Evolutionary conservation across 2,888 invertebrate genomes (phyloP).

Genomic region (Rhabditoides inermis): DNA sequence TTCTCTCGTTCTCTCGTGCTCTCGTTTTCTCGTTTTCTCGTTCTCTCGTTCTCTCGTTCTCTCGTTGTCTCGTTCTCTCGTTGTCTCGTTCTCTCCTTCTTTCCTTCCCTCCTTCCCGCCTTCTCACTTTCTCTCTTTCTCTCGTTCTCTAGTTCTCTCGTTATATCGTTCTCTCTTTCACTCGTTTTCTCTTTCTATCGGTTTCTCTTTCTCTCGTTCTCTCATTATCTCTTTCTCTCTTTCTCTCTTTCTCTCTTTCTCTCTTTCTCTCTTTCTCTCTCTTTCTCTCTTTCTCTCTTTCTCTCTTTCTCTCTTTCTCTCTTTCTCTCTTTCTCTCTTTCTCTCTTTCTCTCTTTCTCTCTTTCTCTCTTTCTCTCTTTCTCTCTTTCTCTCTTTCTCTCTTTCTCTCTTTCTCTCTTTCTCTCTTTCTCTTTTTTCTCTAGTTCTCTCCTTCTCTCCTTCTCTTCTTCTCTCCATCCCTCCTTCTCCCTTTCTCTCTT

Average conservation of each 20-base stretch:
- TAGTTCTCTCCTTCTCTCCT: conserved; percentile 3
- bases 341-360: conserved; percentile 7
- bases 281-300: not conserved
- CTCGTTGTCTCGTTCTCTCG: too few relatives aligned
- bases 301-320: not conserved
- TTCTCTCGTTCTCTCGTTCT: too few relatives aligned
- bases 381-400: conserved; percentile 2
- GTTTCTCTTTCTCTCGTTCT: too few relatives aligned
- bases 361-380: not conserved
- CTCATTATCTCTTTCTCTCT: not conserved
- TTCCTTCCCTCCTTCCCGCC: too few relatives aligned
- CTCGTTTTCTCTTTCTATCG: too few relatives aligned
- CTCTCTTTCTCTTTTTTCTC: conserved; percentile 15
- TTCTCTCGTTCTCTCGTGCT: too few relatives aligned
- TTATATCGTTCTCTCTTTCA: too few relatives aligned
- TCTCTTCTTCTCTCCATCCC: conserved; percentile 3
- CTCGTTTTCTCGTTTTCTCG: too few relatives aligned
- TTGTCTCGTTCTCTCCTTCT: too few relatives aligned
- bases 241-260: conserved; percentile 3
- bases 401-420: conserved; percentile 7
- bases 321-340: not conserved
- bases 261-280: conserved; percentile 1
- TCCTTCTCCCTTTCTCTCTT: not conserved
- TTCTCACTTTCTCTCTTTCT: too few relatives aligned
- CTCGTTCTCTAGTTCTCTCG: too few relatives aligned